Percentiles rank a stretch among this genome's conserved stretches.
phyloP scores from a whole-genome alignment of 2,888 invertebrate species.

The Octonoba sinensis region DNA sequence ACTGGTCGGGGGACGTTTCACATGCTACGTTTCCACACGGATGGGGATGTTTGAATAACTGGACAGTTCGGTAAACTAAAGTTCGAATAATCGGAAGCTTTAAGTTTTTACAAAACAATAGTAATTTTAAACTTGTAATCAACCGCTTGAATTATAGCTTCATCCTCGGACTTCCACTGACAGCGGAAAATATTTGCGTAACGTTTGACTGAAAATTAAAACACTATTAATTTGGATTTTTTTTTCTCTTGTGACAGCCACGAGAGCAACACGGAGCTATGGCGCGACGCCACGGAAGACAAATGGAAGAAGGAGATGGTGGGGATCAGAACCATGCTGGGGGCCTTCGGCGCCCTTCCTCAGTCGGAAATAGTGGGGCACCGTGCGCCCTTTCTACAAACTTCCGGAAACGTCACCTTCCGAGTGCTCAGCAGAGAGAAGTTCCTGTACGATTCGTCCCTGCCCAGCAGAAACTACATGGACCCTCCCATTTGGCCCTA shows the following conservation, averaged over 20 bases:
- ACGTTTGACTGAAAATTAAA: no score
- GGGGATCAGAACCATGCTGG: slow-evolving; percentile 68
- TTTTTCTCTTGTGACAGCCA: slow-evolving; percentile 41
- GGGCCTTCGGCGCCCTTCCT: slow-evolving; percentile 67
- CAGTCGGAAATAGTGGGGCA: slow-evolving; percentile 70
- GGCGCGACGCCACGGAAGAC: slow-evolving; percentile 57
- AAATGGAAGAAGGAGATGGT: slow-evolving; percentile 68
- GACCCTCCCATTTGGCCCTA: slow-evolving; percentile 78
- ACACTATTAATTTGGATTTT: neutral
- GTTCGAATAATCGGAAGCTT: no score
- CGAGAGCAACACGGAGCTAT: slow-evolving; percentile 66
- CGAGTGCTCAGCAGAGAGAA: slow-evolving; percentile 74
- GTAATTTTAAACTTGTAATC: no score
- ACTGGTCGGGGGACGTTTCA: no score
- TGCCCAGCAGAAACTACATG: slow-evolving; percentile 74
- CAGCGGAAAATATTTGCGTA: no score
- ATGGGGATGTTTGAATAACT: no score
- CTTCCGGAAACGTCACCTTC: slow-evolving; percentile 77
- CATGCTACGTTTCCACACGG: no score
- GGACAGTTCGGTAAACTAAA: no score
- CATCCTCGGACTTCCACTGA: no score
- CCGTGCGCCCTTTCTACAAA: slow-evolving; percentile 76
- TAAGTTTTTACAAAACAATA: no score
- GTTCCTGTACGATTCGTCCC: slow-evolving; percentile 77
- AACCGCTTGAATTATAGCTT: no score